Percentiles rank a stretch among this genome's conserved stretches.
Evolutionary conservation across 1,140 invertebrate species (phyloP).

Genomic region (Mamestra configurata): DNA sequence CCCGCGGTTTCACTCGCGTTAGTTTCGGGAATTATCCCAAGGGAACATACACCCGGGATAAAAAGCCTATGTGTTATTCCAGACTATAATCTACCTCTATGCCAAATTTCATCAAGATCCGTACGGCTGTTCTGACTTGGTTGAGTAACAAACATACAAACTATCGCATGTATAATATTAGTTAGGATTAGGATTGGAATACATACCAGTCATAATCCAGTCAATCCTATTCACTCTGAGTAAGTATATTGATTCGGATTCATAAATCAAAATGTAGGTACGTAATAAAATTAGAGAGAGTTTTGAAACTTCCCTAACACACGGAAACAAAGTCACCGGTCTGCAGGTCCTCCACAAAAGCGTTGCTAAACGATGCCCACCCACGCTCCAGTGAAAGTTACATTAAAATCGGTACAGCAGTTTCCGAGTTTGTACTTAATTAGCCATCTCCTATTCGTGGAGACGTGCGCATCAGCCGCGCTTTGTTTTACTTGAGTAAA

Average conservation of each 20-base stretch:
- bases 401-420: conserved; percentile 20
- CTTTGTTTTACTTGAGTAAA: conserved; percentile 43
- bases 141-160: too few species aligned
- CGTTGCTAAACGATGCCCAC: conserved; percentile 11
- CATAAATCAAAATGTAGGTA: background rate
- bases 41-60: too few species aligned
- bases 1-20: too few species aligned
- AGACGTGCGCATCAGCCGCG: background rate
- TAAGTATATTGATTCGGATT: background rate
- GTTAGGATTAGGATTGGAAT: too few species aligned
- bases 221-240: background rate
- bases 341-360: background rate
- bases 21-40: too few species aligned
- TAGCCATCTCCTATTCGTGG: conserved; percentile 27
- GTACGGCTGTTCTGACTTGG: too few species aligned
- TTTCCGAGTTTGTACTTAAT: conserved; percentile 41
- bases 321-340: background rate
- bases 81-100: too few species aligned
- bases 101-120: too few species aligned
- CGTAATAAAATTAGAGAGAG: background rate
- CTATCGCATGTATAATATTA: too few species aligned
- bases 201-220: too few species aligned
- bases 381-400: conserved; percentile 34
- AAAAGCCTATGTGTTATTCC: too few species aligned
- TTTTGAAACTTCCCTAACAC: background rate